Evolutionary conservation across 2,888 invertebrate species (phyloP).

Genomic region (Agelastica alni): DNA sequence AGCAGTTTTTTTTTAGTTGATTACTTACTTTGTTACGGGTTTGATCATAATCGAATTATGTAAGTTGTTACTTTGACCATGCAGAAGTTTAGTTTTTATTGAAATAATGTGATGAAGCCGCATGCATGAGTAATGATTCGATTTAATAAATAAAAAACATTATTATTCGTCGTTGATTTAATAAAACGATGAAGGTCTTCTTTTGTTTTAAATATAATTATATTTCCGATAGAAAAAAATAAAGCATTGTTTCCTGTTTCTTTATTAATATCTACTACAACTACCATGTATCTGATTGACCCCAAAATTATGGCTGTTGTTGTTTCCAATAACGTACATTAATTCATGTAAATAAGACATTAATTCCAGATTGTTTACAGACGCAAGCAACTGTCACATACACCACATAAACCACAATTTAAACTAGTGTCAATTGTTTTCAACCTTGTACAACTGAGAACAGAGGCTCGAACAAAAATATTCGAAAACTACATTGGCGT

Average conservation of each 20-base stretch:
- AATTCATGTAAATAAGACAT: constrained; percentile 40
- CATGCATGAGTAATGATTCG: too few relatives aligned
- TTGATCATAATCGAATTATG: constrained; percentile 2
- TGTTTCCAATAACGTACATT: constrained; percentile 26
- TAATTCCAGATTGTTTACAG: constrained; percentile 34
- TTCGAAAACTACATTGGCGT: neutral
- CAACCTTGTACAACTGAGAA: constrained; percentile 17
- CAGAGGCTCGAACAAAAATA: neutral
- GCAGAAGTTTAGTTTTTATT: too few relatives aligned
- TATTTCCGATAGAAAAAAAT: neutral
- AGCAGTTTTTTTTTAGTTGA: neutral
- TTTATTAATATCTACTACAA: neutral
- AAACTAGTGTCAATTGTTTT: constrained; percentile 32
- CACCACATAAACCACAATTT: constrained; percentile 27
- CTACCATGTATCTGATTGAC: constrained; percentile 23
- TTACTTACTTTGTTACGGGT: neutral
- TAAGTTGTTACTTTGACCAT: too few relatives aligned
- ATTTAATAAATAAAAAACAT: too few relatives aligned
- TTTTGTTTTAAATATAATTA: too few relatives aligned
- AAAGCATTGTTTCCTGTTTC: neutral
- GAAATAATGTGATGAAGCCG: too few relatives aligned
- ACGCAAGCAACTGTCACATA: constrained; percentile 29
- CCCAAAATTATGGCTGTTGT: constrained; percentile 18
- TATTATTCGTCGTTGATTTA: too few relatives aligned
- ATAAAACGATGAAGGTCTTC: too few relatives aligned